These are phyloP conservation scores for Sprattus sprattus DNA, from an alignment of 2,113 vertebrate species.

Conservation along the genomic window DNA sequence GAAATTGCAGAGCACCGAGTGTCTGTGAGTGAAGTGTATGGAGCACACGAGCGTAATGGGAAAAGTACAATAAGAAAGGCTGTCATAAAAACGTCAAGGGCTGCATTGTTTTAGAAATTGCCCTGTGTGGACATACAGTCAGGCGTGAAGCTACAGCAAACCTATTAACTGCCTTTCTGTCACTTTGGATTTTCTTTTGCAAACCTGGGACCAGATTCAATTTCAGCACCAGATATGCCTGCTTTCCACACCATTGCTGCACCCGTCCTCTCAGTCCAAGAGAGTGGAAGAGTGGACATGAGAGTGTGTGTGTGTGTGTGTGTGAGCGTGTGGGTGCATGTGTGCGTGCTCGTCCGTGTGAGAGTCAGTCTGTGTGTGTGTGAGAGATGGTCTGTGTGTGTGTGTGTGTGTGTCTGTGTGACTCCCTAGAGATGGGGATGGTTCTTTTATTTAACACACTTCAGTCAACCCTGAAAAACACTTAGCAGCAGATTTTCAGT, in stretches of 20 bases:
- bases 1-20: not conserved
- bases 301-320: constrained; percentile 48
- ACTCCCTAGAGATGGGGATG: constrained; percentile 55
- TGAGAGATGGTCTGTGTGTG: constrained; percentile 16
- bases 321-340: constrained; percentile 45
- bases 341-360: not conserved
- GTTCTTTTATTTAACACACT: constrained; percentile 66
- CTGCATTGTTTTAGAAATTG: constrained; percentile 70
- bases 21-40: constrained; percentile 59
- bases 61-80: constrained; percentile 62
- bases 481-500: constrained; percentile 62
- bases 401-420: constrained; percentile 56
- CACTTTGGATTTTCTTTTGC: constrained; percentile 71
- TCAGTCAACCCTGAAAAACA: constrained; percentile 63
- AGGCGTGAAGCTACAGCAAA: constrained; percentile 77
- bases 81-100: constrained; percentile 72
- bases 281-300: constrained; percentile 36
- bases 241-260: constrained; percentile 53
- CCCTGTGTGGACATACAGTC: constrained; percentile 74
- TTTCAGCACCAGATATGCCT: constrained; percentile 70
- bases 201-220: constrained; percentile 77
- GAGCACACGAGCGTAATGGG: constrained; percentile 58
- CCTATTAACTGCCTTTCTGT: constrained; percentile 78
- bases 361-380: not conserved
- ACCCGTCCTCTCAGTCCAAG: constrained; percentile 33